Percentiles rank a stretch among this genome's conserved stretches.
Conservation (phyloP, 2,113 vertebrate genomes). For the Barbus barbus region DNA sequence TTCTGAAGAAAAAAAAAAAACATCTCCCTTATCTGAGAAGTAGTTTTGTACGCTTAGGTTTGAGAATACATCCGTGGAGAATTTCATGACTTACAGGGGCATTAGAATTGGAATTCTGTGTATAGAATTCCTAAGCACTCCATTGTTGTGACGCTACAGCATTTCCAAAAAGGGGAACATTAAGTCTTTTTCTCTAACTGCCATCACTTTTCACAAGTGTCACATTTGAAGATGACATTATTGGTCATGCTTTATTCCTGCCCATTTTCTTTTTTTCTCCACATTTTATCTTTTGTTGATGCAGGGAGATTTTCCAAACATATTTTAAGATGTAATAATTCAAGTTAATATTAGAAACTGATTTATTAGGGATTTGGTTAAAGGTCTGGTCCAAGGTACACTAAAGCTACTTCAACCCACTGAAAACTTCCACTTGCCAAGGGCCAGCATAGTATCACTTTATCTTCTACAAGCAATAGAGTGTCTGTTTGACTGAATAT, state of each 20-base stretch:
- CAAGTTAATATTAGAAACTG: background rate
- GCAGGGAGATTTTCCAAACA: slow-evolving; percentile 6
- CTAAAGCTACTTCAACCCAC: slow-evolving; percentile 9
- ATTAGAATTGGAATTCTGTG: slow-evolving; percentile 22
- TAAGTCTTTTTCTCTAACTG: slow-evolving; percentile 29
- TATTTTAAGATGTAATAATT: background rate
- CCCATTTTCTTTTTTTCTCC: background rate
- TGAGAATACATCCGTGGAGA: slow-evolving; percentile 8
- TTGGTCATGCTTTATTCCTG: background rate
- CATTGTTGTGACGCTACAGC: background rate
- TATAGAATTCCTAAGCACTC: slow-evolving; percentile 26
- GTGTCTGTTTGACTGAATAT: background rate
- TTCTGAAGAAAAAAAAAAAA: slow-evolving; percentile 17
- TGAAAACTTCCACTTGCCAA: background rate
- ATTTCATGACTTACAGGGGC: background rate
- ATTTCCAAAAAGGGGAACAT: slow-evolving; percentile 2
- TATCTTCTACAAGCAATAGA: slow-evolving; percentile 13
- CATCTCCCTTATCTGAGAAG: slow-evolving; percentile 5
- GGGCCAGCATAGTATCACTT: background rate
- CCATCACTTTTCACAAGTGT: slow-evolving; percentile 16
- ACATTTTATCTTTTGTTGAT: slow-evolving; percentile 1
- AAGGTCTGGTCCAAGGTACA: slow-evolving; percentile 21
- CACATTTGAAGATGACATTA: background rate
- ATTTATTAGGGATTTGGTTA: background rate
- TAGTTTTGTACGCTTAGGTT: background rate